Percentiles rank a stretch among this genome's conserved stretches.
Conservation (phyloP, 2,888 invertebrate genomes). For the Macrosiphum euphorbiae region DNA sequence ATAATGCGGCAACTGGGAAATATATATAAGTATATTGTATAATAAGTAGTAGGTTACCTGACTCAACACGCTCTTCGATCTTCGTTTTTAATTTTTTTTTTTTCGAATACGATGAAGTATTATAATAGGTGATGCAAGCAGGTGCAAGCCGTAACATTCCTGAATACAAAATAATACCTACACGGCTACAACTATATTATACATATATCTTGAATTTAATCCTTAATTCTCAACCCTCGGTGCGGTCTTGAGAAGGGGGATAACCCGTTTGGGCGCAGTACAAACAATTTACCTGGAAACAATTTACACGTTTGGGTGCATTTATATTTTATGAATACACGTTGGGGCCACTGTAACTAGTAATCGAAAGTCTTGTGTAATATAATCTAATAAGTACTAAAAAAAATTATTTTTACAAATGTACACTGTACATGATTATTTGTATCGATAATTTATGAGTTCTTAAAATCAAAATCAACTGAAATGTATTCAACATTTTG, state of each 20-base stretch:
- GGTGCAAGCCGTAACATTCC: neutral
- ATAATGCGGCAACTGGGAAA: neutral
- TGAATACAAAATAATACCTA: neutral
- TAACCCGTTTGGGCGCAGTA: no score
- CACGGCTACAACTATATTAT: neutral
- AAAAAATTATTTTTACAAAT: no score
- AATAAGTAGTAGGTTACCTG: neutral
- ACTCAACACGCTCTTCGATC: neutral
- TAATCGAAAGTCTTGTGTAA: no score
- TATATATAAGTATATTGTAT: neutral
- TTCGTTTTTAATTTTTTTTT: slow-evolving; percentile 3
- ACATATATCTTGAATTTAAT: neutral
- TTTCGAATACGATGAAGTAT: neutral
- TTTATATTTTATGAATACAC: no score
- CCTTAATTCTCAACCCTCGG: neutral
- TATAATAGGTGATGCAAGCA: neutral
- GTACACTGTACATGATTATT: no score
- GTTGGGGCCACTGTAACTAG: no score
- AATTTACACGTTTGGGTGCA: no score
- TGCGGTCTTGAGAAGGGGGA: neutral
- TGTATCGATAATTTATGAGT: no score
- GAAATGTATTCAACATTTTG: no score
- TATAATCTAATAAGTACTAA: no score
- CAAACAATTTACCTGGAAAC: no score
- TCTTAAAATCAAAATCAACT: no score